Conservation (phyloP, 1,140 invertebrate genomes). For the Hormaphis cornu region DNA sequence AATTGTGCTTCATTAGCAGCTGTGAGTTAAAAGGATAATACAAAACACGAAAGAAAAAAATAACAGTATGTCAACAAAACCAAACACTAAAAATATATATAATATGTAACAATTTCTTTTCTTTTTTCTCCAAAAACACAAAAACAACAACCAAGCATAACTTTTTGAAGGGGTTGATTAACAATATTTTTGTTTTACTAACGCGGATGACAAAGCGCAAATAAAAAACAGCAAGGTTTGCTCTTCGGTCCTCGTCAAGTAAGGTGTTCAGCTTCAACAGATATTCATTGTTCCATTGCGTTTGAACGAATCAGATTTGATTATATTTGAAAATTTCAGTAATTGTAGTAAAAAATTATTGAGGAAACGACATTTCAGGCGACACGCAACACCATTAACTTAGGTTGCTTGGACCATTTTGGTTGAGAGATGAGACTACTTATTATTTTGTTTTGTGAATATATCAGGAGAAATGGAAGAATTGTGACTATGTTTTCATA, state of each 20-base stretch:
- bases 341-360: constrained; percentile 31
- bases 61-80: not conserved
- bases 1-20: not conserved
- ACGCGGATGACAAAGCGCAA: not conserved
- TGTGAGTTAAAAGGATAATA: constrained; percentile 1
- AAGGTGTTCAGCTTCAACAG: constrained; percentile 27
- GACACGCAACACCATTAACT: constrained; percentile 1
- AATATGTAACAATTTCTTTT: constrained; percentile 15
- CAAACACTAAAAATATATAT: not conserved
- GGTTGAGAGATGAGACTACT: constrained; percentile 26
- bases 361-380: constrained; percentile 27
- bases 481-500: constrained; percentile 24
- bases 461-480: constrained; percentile 19
- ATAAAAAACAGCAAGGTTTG: constrained; percentile 17
- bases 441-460: constrained; percentile 20
- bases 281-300: constrained; percentile 12
- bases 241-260: constrained; percentile 4
- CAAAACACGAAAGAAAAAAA: constrained; percentile 16
- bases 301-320: constrained; percentile 15
- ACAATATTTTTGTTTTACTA: constrained; percentile 28
- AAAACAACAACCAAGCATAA: constrained; percentile 19
- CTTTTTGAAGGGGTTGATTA: constrained; percentile 11
- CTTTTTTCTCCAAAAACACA: constrained; percentile 11
- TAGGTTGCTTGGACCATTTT: constrained; percentile 3
- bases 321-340: constrained; percentile 19